Evolutionary conservation across 2,888 invertebrate genomes (phyloP).

Genomic region (Drosophila lacicola): DNA sequence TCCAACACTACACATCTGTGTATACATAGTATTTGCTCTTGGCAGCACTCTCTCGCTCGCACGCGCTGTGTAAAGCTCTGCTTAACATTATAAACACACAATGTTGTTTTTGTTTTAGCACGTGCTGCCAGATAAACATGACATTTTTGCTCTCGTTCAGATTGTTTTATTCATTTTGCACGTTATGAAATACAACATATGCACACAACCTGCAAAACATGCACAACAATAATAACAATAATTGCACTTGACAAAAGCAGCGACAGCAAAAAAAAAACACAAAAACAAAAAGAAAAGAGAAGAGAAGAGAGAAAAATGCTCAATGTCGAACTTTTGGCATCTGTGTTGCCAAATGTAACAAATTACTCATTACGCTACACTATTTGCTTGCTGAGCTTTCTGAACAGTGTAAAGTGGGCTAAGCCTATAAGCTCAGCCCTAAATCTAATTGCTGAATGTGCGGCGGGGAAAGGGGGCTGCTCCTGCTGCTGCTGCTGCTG

Average conservation of each 20-base stretch:
- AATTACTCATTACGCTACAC: slow-evolving; percentile 22
- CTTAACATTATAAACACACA: slow-evolving; percentile 68
- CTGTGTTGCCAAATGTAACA: slow-evolving; percentile 12
- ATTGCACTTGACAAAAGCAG: slow-evolving; percentile 35
- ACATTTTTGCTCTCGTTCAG: slow-evolving; percentile 35
- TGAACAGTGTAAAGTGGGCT: slow-evolving; percentile 9
- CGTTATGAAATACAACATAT: slow-evolving; percentile 66
- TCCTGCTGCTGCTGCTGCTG: slow-evolving; percentile 11
- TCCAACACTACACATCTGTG: slow-evolving; percentile 4
- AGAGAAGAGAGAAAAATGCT: slow-evolving; percentile 16
- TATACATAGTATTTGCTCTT: slow-evolving; percentile 12
- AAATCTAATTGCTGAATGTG: slow-evolving; percentile 7
- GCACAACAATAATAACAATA: slow-evolving; percentile 47
- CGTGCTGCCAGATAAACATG: slow-evolving; percentile 72
- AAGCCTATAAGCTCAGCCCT: slow-evolving; percentile 29
- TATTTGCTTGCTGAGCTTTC: slow-evolving; percentile 14
- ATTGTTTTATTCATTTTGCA: slow-evolving; percentile 46
- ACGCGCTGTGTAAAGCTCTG: slow-evolving; percentile 49
- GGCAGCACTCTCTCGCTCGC: slow-evolving; percentile 1
- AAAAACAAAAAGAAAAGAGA: slow-evolving; percentile 31
- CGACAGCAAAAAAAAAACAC: slow-evolving; percentile 39
- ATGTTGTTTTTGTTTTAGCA: slow-evolving; percentile 71
- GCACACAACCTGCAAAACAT: slow-evolving; percentile 57
- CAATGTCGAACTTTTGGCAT: slow-evolving; percentile 29
- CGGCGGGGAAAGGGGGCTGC: neutral